Evolutionary conservation across 2,113 vertebrate genomes (phyloP).

Genomic region (Amia ocellicauda): DNA sequence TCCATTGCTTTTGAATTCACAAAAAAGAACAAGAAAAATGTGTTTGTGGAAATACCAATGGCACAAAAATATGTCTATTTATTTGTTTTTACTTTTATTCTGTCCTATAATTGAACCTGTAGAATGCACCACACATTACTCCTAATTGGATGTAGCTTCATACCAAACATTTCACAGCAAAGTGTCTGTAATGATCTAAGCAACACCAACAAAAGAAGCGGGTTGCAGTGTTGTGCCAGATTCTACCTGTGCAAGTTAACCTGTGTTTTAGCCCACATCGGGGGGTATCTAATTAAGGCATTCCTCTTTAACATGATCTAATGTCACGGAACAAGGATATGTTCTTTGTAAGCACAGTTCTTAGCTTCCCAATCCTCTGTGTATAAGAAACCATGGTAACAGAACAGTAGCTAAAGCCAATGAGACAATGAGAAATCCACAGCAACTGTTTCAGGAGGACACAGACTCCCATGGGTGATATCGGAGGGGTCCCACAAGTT

Average conservation of each 20-base stretch:
- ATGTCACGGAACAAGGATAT: conserved; percentile 82
- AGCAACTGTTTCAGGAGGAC: conserved; percentile 81
- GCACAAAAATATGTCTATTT: no score
- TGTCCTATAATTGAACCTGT: no score
- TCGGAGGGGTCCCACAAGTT: conserved; percentile 67
- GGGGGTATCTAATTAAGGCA: conserved; percentile 75
- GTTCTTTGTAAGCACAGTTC: conserved; percentile 79
- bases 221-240: conserved; percentile 57
- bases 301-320: conserved; percentile 75
- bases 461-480: conserved; percentile 74
- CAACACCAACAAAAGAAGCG: conserved; percentile 41
- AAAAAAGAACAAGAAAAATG: no score
- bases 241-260: conserved; percentile 62
- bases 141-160: conserved; percentile 52
- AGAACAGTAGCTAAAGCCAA: conserved; percentile 84
- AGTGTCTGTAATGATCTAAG: conserved; percentile 49
- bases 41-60: no score
- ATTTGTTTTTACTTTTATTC: no score
- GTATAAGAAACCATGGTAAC: conserved; percentile 85
- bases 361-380: conserved; percentile 76
- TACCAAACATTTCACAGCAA: conserved; percentile 46
- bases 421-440: conserved; percentile 84
- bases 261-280: conserved; percentile 58
- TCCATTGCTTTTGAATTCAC: no score
- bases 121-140: not conserved